These are phyloP conservation scores for Tapirus terrestris DNA, from an alignment of 2,113 vertebrate species.

Conservation along the genomic window DNA sequence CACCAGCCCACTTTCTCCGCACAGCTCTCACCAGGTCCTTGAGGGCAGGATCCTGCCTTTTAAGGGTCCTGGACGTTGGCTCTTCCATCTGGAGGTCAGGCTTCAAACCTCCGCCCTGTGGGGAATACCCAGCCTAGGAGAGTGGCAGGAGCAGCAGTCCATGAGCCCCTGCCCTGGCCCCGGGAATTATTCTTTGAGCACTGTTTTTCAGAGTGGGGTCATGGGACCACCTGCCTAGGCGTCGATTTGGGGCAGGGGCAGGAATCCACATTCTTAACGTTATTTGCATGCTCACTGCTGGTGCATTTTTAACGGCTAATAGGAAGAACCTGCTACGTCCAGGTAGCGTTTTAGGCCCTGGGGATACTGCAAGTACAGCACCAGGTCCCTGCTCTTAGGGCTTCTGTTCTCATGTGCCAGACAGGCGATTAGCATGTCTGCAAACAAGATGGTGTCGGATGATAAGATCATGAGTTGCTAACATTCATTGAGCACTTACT, in stretches of 20 bases:
- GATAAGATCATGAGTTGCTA: fast-evolving
- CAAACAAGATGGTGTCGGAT: background rate
- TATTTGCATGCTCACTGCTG: background rate
- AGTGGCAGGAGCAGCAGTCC: background rate
- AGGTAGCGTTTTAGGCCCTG: fast-evolving
- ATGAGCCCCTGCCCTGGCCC: background rate
- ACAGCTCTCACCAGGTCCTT: background rate
- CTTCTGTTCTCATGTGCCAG: fast-evolving
- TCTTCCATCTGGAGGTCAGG: background rate
- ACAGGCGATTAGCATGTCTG: background rate
- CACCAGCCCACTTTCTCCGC: background rate
- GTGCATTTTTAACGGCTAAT: background rate
- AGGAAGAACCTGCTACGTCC: fast-evolving
- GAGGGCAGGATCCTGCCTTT: background rate
- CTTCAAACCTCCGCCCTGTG: background rate
- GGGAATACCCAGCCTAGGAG: background rate
- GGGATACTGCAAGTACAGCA: background rate
- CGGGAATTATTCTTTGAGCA: background rate
- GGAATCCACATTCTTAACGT: background rate
- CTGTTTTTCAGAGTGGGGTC: background rate
- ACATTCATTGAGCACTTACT: background rate
- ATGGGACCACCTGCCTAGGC: background rate
- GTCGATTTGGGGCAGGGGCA: fast-evolving
- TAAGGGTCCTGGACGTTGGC: background rate
- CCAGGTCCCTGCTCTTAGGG: background rate